Percentiles rank a stretch among this genome's conserved stretches.
phyloP scores from a whole-genome alignment of 2,888 invertebrate species.

The Alcis repandata region DNA sequence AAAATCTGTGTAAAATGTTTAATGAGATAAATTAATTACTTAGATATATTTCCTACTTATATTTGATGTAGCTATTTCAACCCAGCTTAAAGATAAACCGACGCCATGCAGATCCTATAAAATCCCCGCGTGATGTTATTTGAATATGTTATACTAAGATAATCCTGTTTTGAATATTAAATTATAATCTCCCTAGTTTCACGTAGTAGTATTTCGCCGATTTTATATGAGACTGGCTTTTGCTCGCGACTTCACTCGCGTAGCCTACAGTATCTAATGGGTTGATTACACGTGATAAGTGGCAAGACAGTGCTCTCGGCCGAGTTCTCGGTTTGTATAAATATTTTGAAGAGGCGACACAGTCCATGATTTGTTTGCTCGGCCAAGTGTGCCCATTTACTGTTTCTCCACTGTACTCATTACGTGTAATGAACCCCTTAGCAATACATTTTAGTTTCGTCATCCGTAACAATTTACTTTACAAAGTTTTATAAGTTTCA shows the following conservation, averaged over 20 bases:
- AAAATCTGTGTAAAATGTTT: background rate
- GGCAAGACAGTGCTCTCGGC: no score
- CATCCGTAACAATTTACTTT: no score
- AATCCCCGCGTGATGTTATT: background rate
- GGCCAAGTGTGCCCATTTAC: no score
- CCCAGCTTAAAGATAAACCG: background rate
- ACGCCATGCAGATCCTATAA: background rate
- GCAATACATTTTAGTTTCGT: no score
- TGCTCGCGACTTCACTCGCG: no score
- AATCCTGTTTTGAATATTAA: slow-evolving; percentile 16
- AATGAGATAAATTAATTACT: background rate
- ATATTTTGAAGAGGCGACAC: no score
- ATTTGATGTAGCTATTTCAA: background rate
- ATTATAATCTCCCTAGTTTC: slow-evolving; percentile 8
- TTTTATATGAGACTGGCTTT: background rate
- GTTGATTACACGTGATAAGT: no score
- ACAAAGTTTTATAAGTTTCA: no score
- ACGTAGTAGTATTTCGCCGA: background rate
- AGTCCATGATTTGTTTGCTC: no score
- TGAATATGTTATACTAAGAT: slow-evolving; percentile 6
- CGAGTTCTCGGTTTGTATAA: no score
- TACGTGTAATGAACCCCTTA: no score
- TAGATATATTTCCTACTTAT: background rate
- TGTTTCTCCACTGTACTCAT: no score
- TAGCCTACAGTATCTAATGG: background rate